Evolutionary conservation across 2,797 vertebrate species (phyloP).

Genomic region (Zenarchopterus dispar): DNA sequence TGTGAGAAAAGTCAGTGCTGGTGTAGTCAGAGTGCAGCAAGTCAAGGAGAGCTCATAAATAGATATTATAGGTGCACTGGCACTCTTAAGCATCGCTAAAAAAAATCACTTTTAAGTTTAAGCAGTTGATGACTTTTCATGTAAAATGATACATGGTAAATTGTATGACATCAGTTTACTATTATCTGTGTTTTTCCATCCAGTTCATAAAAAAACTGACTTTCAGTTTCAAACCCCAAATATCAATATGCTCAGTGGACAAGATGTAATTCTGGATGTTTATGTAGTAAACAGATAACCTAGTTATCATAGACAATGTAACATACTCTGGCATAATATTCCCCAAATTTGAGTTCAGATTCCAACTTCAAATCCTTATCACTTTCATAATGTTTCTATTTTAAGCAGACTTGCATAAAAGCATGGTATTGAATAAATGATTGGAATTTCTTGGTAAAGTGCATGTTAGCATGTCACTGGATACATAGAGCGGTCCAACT

Average conservation of each 20-base stretch:
- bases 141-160: slow-evolving; percentile 42
- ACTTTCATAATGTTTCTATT: neutral
- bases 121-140: slow-evolving; percentile 63
- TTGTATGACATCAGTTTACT: slow-evolving; percentile 31
- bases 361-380: neutral
- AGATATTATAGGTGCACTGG: slow-evolving; percentile 61
- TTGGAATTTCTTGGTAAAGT: too few relatives aligned
- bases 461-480: too few relatives aligned
- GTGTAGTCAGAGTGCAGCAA: slow-evolving; percentile 79
- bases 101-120: slow-evolving; percentile 54
- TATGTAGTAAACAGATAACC: neutral
- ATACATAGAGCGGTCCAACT: too few relatives aligned
- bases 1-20: too few relatives aligned
- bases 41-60: slow-evolving; percentile 82
- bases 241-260: neutral
- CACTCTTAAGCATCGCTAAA: slow-evolving; percentile 41
- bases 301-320: neutral
- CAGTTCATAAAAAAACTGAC: slow-evolving; percentile 18
- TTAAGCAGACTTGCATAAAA: slow-evolving; percentile 10
- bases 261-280: neutral
- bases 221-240: neutral
- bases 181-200: slow-evolving; percentile 38
- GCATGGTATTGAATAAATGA: neutral
- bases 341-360: neutral
- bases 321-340: too few relatives aligned